Conservation (phyloP, 23 tunicate genomes). For the Styela clava region DNA sequence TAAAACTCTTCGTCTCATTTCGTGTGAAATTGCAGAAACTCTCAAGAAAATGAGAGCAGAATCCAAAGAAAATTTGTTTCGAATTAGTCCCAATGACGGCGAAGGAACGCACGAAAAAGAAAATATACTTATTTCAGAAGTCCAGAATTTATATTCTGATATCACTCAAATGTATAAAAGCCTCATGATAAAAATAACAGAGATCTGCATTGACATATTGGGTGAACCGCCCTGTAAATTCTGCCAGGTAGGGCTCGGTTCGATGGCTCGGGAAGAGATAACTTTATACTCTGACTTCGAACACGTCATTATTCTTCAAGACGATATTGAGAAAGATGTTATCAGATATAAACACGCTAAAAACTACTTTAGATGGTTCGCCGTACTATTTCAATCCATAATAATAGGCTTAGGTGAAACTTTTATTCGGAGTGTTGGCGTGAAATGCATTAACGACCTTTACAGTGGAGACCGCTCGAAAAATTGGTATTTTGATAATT, state of each 20-base stretch:
- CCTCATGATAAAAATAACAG: constrained; percentile 9
- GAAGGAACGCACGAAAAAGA: neutral
- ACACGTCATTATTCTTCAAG: constrained; percentile 30
- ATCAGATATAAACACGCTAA: neutral
- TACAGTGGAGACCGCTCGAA: neutral
- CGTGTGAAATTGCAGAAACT: neutral
- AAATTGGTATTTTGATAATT: constrained; percentile 47
- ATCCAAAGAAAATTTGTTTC: neutral
- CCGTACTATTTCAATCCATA: constrained; percentile 32
- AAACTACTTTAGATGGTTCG: constrained; percentile 53
- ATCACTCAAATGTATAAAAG: constrained; percentile 1
- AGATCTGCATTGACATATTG: neutral
- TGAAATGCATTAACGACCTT: constrained; percentile 12
- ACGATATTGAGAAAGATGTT: constrained; percentile 1
- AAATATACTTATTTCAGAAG: neutral
- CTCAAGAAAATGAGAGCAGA: neutral
- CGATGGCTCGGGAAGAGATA: constrained; percentile 23
- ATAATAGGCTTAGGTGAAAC: constrained; percentile 46
- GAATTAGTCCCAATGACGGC: neutral
- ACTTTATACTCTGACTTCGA: constrained; percentile 51
- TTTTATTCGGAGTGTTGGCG: constrained; percentile 21
- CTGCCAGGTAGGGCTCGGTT: constrained; percentile 36
- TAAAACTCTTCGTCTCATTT: neutral
- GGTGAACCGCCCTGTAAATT: constrained; percentile 32
- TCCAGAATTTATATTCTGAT: neutral